phyloP scores from a whole-genome alignment of 2,888 invertebrate species.

The Brenthis daphne region DNA sequence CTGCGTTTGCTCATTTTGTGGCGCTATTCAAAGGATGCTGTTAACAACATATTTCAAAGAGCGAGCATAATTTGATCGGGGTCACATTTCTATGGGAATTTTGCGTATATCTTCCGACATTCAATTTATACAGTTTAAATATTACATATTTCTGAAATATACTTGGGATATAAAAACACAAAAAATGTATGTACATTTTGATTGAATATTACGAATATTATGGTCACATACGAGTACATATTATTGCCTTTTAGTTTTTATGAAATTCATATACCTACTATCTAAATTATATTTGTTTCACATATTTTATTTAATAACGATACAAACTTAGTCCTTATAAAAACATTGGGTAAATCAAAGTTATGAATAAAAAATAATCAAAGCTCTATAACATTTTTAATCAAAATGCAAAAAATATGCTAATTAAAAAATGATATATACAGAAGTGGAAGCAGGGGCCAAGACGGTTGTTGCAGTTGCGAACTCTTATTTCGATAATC shows the following conservation, averaged over 20 bases:
- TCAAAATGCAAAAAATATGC: conserved; percentile 59
- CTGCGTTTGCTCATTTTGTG: conserved; percentile 78
- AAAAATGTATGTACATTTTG: too few species aligned
- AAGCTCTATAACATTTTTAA: conserved; percentile 37
- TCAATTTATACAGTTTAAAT: conserved; percentile 16
- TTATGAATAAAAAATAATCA: not conserved
- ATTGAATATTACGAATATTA: too few species aligned
- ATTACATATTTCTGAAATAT: conserved; percentile 1
- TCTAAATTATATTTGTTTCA: too few species aligned
- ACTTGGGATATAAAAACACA: too few species aligned
- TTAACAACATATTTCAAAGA: conserved; percentile 80
- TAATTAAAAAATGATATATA: conserved; percentile 60
- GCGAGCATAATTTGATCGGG: conserved; percentile 80
- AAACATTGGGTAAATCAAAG: not conserved
- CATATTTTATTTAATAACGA: too few species aligned
- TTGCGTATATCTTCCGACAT: conserved; percentile 45
- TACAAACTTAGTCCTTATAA: not conserved
- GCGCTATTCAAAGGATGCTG: conserved; percentile 77
- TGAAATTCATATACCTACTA: too few species aligned
- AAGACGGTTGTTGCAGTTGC: conserved; percentile 57
- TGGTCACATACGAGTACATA: too few species aligned
- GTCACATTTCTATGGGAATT: conserved; percentile 77
- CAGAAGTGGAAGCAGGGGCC: conserved; percentile 50
- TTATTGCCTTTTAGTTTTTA: too few species aligned
- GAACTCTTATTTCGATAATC: conserved; percentile 76